Conservation (phyloP, 2,888 invertebrate genomes). For the Agrotis ipsilon region DNA sequence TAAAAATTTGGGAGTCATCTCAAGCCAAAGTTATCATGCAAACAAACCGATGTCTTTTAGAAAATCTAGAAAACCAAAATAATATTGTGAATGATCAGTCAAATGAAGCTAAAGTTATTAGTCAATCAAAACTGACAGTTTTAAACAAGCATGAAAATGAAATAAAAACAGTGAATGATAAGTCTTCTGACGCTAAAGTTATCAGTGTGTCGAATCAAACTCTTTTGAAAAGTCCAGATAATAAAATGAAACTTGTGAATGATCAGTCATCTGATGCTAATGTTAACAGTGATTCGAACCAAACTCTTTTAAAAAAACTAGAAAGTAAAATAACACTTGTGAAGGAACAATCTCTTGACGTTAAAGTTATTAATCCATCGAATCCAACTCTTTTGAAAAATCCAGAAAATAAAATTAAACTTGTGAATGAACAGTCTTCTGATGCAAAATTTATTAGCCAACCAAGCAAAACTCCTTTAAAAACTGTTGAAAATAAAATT, state of each 20-base stretch:
- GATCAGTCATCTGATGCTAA: slow-evolving; percentile 5
- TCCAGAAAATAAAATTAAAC: neutral
- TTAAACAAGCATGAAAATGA: neutral
- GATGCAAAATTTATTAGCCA: slow-evolving; percentile 10
- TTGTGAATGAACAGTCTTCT: neutral
- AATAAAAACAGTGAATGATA: neutral
- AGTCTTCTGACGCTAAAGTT: slow-evolving; percentile 7
- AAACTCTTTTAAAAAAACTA: neutral
- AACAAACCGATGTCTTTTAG: too few relatives aligned
- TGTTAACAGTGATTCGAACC: neutral
- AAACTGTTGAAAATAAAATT: neutral
- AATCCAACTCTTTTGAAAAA: slow-evolving; percentile 1
- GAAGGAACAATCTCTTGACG: neutral
- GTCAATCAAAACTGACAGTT: too few relatives aligned
- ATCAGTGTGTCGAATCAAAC: neutral
- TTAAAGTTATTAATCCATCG: slow-evolving; percentile 5
- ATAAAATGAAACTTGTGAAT: neutral
- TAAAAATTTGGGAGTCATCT: neutral
- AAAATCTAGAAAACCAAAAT: too few relatives aligned
- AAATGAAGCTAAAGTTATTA: too few relatives aligned
- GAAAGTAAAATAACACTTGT: neutral
- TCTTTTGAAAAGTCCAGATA: slow-evolving; percentile 6
- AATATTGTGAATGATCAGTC: too few relatives aligned
- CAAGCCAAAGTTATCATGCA: too few relatives aligned
- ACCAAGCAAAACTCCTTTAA: slow-evolving; percentile 1